A percentile compares a stretch with the other conserved stretches of the same genome.
Conservation (phyloP, 2,797 vertebrate genomes). For the Neoniphon sammara region DNA sequence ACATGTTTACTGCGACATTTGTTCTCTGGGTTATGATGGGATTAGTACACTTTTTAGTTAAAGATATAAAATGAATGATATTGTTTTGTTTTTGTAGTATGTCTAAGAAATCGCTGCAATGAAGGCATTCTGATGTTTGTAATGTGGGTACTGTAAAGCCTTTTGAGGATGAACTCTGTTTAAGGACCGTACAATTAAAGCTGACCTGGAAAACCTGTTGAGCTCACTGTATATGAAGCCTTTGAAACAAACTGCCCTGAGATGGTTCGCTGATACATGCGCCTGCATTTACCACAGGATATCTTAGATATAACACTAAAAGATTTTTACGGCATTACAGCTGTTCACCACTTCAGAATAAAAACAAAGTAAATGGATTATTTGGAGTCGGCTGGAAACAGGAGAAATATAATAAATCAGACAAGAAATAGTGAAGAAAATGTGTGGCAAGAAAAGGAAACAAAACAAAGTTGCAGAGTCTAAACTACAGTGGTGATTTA, state of each 20-base stretch:
- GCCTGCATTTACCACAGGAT: no score
- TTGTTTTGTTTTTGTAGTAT: no score
- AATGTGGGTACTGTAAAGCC: no score
- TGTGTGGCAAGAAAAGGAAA: neutral
- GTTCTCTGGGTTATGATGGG: no score
- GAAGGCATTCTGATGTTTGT: neutral
- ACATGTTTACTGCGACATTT: no score
- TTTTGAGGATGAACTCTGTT: neutral
- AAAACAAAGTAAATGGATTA: neutral
- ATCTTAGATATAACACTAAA: neutral
- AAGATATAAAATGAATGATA: no score
- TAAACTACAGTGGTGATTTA: slow-evolving; percentile 13
- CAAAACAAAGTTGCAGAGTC: neutral
- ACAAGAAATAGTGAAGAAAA: neutral
- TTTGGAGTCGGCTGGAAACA: neutral
- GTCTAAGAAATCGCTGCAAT: neutral
- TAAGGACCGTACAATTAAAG: neutral
- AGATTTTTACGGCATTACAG: neutral
- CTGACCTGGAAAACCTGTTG: neutral
- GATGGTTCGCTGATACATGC: no score
- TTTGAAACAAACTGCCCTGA: no score
- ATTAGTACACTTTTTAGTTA: no score
- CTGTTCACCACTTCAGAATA: neutral
- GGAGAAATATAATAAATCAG: neutral
- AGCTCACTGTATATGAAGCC: neutral